Conservation (phyloP, 2,113 vertebrate species). For the Pholis gunnellus region DNA sequence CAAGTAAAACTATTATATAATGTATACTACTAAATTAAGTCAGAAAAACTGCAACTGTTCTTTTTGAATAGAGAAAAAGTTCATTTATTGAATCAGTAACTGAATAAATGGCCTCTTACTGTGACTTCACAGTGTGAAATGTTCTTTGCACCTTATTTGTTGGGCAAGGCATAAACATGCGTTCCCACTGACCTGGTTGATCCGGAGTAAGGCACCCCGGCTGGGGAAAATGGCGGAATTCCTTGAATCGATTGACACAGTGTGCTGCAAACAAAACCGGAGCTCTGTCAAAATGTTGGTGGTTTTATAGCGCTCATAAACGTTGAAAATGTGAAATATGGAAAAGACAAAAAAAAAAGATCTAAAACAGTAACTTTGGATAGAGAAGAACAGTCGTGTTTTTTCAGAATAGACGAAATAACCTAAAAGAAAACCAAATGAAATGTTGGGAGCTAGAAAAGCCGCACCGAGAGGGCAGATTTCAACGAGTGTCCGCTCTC, state of each 20-base stretch:
- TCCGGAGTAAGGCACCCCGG: slow-evolving; percentile 91
- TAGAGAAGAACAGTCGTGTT: not conserved
- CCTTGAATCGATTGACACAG: slow-evolving; percentile 92
- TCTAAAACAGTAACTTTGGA: not conserved
- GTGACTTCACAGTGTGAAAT: not conserved
- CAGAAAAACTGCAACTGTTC: not conserved
- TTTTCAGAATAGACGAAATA: not conserved
- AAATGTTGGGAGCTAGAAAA: not conserved
- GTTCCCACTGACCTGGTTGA: slow-evolving; percentile 89
- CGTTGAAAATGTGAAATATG: not conserved
- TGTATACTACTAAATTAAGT: not conserved
- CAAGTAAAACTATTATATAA: not conserved
- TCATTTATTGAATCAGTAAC: no score
- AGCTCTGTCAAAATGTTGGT: not conserved
- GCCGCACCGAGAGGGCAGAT: slow-evolving; percentile 91
- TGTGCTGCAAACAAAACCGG: slow-evolving; percentile 84
- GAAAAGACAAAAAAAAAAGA: no score
- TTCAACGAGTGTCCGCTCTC: slow-evolving; percentile 97
- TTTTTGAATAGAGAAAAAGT: not conserved
- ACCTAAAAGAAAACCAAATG: not conserved
- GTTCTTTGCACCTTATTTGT: not conserved
- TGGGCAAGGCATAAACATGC: no score
- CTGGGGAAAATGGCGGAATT: slow-evolving; percentile 93
- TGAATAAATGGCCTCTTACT: no score
- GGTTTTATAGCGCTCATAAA: not conserved